A percentile compares a stretch with the other conserved stretches of the same genome.
Conservation (phyloP, 2,888 invertebrate species). For the Agriopis leucophaearia region DNA sequence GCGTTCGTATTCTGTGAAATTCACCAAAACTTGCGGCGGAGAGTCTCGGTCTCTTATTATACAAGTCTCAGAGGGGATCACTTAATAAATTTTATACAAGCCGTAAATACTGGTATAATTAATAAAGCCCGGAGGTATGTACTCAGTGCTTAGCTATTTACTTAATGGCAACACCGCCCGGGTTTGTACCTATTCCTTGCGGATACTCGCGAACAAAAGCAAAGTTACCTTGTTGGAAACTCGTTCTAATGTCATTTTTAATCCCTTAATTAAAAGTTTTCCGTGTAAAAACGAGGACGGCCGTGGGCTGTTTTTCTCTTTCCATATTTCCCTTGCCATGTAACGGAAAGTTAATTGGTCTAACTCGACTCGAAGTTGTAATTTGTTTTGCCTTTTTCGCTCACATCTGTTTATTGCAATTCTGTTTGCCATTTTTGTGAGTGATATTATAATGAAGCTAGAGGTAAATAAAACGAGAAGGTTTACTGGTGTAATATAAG, state of each 20-base stretch:
- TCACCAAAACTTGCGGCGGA: conserved; percentile 12
- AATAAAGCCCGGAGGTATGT: conserved; percentile 47
- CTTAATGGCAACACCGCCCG: conserved; percentile 55
- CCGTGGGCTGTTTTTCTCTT: conserved; percentile 81
- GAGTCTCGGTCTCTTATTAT: conserved; percentile 42
- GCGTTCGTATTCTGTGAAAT: not conserved
- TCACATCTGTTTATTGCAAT: conserved; percentile 78
- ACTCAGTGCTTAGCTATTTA: conserved; percentile 59
- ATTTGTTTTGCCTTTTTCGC: conserved; percentile 79
- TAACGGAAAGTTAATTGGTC: conserved; percentile 85
- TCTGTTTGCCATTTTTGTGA: conserved; percentile 63
- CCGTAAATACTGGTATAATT: conserved; percentile 56
- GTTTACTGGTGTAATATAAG: not conserved
- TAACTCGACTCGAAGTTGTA: conserved; percentile 81
- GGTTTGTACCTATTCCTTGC: conserved; percentile 54
- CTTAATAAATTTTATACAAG: conserved; percentile 60
- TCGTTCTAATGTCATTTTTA: conserved; percentile 84
- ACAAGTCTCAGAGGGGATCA: conserved; percentile 48
- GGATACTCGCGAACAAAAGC: conserved; percentile 66
- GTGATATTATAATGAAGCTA: conserved; percentile 57
- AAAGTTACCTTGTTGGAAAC: conserved; percentile 78
- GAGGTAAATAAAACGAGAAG: conserved; percentile 41
- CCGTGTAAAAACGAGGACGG: conserved; percentile 73
- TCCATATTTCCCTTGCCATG: conserved; percentile 80
- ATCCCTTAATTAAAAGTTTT: conserved; percentile 85